A percentile compares a stretch with the other conserved stretches of the same genome.
Conservation (phyloP, 2,113 vertebrate genomes). For the Mustelus asterias region DNA sequence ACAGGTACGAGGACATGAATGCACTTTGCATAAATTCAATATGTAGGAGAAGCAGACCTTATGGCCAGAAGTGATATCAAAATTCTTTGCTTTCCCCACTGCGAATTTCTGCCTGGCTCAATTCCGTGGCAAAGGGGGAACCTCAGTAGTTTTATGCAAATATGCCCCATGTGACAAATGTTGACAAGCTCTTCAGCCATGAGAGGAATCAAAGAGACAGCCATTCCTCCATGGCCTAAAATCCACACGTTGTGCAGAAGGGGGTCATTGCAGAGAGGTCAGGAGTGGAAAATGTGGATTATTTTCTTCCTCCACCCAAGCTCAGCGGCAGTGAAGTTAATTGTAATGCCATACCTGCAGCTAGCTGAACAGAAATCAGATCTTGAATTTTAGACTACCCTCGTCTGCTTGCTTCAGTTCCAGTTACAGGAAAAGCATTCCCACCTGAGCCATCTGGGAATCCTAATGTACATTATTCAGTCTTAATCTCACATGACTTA, state of each 20-base stretch:
- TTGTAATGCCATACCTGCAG: not conserved
- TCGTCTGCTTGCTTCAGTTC: not conserved
- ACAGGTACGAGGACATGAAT: not conserved
- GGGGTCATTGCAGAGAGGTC: not conserved
- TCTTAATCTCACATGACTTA: not conserved
- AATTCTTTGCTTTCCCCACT: not conserved
- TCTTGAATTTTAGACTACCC: not conserved
- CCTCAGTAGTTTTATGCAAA: not conserved
- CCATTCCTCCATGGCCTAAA: not conserved
- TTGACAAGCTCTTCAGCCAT: not conserved
- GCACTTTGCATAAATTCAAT: not conserved
- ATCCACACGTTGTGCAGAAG: not conserved
- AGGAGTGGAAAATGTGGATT: not conserved
- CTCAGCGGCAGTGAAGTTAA: not conserved
- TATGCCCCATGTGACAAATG: not conserved
- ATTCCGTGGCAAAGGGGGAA: not conserved
- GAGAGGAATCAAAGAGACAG: not conserved
- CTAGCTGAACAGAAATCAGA: not conserved
- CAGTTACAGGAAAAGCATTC: not conserved
- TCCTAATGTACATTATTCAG: not conserved
- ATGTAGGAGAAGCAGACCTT: not conserved
- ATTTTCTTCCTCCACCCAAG: not conserved
- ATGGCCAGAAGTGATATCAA: not conserved
- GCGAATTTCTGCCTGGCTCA: not conserved
- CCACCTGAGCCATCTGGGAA: not conserved